Percentiles rank a stretch among this genome's conserved stretches.
phyloP scores from a whole-genome alignment of 2,888 invertebrate genomes.

The Acanthosoma haemorrhoidale region DNA sequence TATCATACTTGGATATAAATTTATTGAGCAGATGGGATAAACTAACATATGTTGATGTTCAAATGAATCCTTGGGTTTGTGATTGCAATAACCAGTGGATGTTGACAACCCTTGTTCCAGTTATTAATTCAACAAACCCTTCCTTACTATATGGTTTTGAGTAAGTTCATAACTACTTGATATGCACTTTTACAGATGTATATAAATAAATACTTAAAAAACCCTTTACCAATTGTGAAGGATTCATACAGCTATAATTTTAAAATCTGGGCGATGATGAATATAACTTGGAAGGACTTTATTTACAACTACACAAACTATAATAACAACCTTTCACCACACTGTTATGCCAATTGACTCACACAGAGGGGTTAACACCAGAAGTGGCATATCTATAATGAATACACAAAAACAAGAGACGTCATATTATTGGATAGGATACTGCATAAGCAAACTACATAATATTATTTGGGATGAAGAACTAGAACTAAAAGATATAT shows the following conservation, averaged over 20 bases:
- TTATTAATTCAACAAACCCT: slow-evolving; percentile 47
- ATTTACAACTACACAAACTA: no score
- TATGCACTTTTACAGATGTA: not conserved
- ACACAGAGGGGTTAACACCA: no score
- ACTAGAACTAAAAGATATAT: no score
- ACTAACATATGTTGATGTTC: slow-evolving; percentile 60
- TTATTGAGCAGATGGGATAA: slow-evolving; percentile 65
- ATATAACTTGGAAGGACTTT: no score
- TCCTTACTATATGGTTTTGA: slow-evolving; percentile 18
- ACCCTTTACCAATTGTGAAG: not conserved
- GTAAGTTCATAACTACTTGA: slow-evolving; percentile 27
- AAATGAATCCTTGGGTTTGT: slow-evolving; percentile 70
- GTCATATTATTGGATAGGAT: no score
- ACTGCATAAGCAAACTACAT: no score
- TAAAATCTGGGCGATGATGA: not conserved
- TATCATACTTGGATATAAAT: slow-evolving; percentile 60
- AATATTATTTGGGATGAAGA: no score
- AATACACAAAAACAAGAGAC: no score
- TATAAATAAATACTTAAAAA: not conserved
- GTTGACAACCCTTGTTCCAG: slow-evolving; percentile 58
- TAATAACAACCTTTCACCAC: no score
- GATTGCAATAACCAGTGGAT: slow-evolving; percentile 76
- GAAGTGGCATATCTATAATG: no score
- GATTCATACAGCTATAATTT: not conserved
- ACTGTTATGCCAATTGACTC: no score